Percentiles rank a stretch among this genome's conserved stretches.
These are phyloP conservation scores for Schizaphis graminum DNA, from an alignment of 2,888 invertebrate species.

Conservation along the genomic window DNA sequence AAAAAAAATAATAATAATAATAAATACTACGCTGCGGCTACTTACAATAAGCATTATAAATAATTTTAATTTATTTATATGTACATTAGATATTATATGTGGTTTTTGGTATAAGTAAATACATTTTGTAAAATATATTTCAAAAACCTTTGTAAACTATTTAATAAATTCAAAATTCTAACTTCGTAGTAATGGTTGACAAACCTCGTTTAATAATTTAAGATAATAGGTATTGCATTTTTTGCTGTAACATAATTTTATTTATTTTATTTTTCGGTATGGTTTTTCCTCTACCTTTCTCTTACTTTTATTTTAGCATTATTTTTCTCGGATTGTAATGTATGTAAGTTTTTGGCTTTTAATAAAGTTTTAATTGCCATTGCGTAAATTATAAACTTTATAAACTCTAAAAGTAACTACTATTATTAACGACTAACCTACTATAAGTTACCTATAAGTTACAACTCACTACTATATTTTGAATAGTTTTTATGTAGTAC, in stretches of 20 bases:
- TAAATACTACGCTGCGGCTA: neutral
- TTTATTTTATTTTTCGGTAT: neutral
- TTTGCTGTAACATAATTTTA: neutral
- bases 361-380: conserved; percentile 52
- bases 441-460: conserved; percentile 32
- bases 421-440: conserved; percentile 44
- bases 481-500: conserved; percentile 48
- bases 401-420: conserved; percentile 49
- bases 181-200: neutral
- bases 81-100: neutral
- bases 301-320: neutral
- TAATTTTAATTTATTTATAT: neutral
- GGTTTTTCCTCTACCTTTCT: neutral
- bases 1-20: neutral
- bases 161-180: neutral
- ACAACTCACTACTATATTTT: conserved; percentile 46
- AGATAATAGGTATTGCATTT: neutral
- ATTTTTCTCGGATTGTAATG: conserved; percentile 19
- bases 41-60: neutral
- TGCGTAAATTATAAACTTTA: conserved; percentile 57
- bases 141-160: neutral
- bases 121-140: neutral
- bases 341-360: conserved; percentile 36
- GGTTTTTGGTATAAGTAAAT: neutral
- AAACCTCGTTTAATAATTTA: conserved; percentile 7